phyloP scores from a whole-genome alignment of 2,113 vertebrate genomes.

The Sturnus vulgaris region DNA sequence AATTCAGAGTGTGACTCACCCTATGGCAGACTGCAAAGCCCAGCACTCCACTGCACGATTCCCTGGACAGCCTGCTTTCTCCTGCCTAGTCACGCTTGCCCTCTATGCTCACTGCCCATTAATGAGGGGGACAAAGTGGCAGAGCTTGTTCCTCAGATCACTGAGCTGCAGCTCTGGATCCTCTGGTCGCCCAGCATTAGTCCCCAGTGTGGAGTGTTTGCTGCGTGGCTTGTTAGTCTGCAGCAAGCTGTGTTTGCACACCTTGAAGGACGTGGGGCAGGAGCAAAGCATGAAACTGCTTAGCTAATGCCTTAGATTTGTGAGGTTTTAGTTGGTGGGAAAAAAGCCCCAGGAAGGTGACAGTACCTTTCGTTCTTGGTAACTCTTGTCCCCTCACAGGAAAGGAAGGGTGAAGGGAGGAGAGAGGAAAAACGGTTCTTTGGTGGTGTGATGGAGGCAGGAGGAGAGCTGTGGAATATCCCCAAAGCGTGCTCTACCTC shows the following conservation, averaged over 20 bases:
- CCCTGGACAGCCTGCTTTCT: background rate
- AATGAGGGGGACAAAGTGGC: background rate
- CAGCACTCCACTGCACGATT: background rate
- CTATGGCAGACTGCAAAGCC: background rate
- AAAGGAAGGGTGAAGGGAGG: background rate
- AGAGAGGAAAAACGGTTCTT: background rate
- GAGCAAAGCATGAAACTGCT: background rate
- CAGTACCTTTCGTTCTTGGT: background rate
- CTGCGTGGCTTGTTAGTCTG: background rate
- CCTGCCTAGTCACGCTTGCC: background rate
- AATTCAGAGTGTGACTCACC: background rate
- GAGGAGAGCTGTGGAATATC: background rate
- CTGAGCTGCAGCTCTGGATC: constrained; percentile 20
- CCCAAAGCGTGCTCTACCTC: background rate
- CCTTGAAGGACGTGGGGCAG: background rate
- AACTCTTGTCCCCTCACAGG: background rate
- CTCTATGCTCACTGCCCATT: background rate
- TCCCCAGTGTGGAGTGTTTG: background rate
- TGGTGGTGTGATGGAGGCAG: background rate
- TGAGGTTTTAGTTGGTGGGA: background rate
- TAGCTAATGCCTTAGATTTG: background rate
- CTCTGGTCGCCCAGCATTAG: accelerated
- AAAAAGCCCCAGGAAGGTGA: background rate
- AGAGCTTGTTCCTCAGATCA: constrained; percentile 8
- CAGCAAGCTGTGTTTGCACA: background rate